These are phyloP conservation scores for Hemibagrus wyckioides DNA, from an alignment of 2,113 vertebrate genomes.

Conservation along the genomic window DNA sequence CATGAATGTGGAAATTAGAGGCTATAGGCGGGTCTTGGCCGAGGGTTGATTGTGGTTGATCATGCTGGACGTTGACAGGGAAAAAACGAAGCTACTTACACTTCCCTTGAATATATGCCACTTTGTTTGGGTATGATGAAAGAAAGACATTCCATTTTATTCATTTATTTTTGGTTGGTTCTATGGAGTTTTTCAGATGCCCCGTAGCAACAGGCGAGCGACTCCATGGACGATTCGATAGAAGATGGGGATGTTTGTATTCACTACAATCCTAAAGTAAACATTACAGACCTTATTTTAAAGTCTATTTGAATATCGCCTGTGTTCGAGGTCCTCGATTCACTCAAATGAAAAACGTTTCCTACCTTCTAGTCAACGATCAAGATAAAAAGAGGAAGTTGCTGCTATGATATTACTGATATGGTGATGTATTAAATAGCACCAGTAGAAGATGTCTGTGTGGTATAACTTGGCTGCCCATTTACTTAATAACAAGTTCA, in stretches of 20 bases:
- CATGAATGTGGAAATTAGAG: not conserved
- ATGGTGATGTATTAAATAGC: not conserved
- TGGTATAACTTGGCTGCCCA: not conserved
- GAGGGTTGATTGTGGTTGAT: not conserved
- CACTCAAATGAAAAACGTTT: not conserved
- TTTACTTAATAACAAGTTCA: not conserved
- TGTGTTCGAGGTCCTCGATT: not conserved
- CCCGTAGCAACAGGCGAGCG: not conserved
- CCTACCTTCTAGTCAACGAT: not conserved
- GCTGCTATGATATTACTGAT: not conserved
- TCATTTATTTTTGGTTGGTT: not conserved
- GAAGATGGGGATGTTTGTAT: not conserved
- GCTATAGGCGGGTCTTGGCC: not conserved
- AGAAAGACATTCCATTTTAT: not conserved
- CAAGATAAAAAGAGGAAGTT: not conserved
- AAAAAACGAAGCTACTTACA: not conserved
- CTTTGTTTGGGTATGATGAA: not conserved
- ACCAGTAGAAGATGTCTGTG: not conserved
- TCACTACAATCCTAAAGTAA: not conserved
- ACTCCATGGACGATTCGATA: not conserved
- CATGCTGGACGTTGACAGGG: not conserved
- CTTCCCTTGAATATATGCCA: not conserved
- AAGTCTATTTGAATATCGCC: not conserved
- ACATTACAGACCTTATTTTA: not conserved
- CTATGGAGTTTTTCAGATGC: not conserved